Percentiles rank a stretch among this genome's conserved stretches.
These are phyloP conservation scores for Leuctra nigra DNA, from an alignment of 2,888 invertebrate genomes.

Conservation along the genomic window DNA sequence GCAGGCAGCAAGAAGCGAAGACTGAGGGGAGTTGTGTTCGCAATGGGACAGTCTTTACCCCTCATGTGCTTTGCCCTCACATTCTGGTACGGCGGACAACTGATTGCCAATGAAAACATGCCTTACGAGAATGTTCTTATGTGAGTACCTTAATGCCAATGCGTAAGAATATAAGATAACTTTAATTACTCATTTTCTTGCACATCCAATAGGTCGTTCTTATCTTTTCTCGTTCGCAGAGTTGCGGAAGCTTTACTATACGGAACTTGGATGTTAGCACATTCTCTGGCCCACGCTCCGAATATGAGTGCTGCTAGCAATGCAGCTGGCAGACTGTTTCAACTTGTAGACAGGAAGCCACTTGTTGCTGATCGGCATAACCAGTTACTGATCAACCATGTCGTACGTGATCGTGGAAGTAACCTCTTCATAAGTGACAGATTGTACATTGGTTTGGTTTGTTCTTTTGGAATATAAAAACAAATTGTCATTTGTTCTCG, in stretches of 20 bases:
- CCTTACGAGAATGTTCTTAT: conserved; percentile 62
- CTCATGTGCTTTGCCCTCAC: conserved; percentile 65
- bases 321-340: conserved; percentile 62
- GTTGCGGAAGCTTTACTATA: conserved; percentile 70
- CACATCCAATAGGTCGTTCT: no score
- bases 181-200: no score
- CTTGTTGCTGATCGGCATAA: no score
- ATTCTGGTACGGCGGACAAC: conserved; percentile 63
- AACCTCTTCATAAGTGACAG: no score
- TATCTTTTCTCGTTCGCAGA: conserved; percentile 36
- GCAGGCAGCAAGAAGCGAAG: conserved; percentile 49
- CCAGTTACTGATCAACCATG: no score
- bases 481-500: no score
- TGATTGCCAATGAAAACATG: conserved; percentile 55
- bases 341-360: conserved; percentile 54
- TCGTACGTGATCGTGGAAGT: no score
- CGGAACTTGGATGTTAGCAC: conserved; percentile 74
- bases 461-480: no score
- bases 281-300: conserved; percentile 69
- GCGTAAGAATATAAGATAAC: no score
- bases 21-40: conserved; percentile 61
- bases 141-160: no score
- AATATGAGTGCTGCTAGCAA: conserved; percentile 65
- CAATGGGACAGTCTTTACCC: conserved; percentile 62
- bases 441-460: no score